Conservation (phyloP, 2,113 vertebrate genomes). For the Chinchilla lanigera region DNA sequence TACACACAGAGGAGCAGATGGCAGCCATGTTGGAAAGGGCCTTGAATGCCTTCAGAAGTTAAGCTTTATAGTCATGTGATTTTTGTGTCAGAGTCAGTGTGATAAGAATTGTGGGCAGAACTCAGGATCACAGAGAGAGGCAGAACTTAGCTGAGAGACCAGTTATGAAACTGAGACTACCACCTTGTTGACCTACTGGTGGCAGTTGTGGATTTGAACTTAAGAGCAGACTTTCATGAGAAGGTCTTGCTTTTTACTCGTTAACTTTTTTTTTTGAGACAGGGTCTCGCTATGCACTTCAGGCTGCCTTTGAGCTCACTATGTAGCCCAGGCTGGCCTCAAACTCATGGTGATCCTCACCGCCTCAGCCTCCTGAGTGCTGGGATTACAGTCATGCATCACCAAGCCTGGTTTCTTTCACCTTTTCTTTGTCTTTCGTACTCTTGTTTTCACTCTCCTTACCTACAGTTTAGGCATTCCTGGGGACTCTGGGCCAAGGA, state of each 20-base stretch:
- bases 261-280: neutral
- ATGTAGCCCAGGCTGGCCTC: neutral
- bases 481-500: neutral
- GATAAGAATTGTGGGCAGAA: constrained; percentile 25
- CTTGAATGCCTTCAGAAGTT: neutral
- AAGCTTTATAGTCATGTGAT: neutral
- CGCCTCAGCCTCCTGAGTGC: neutral
- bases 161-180: neutral
- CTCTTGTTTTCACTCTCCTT: neutral
- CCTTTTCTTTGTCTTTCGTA: neutral
- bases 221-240: neutral
- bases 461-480: neutral
- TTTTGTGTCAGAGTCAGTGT: constrained; percentile 1
- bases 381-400: neutral
- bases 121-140: neutral
- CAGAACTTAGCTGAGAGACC: neutral
- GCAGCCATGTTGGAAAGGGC: neutral
- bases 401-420: neutral
- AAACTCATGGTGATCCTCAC: neutral
- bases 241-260: neutral
- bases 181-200: neutral
- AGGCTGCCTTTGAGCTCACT: neutral
- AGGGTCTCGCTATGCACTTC: neutral
- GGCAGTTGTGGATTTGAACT: neutral
- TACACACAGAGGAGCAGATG: neutral